Evolutionary conservation across 2,888 invertebrate species (phyloP).

Genomic region (Imbricaverruca yamaguchii): DNA sequence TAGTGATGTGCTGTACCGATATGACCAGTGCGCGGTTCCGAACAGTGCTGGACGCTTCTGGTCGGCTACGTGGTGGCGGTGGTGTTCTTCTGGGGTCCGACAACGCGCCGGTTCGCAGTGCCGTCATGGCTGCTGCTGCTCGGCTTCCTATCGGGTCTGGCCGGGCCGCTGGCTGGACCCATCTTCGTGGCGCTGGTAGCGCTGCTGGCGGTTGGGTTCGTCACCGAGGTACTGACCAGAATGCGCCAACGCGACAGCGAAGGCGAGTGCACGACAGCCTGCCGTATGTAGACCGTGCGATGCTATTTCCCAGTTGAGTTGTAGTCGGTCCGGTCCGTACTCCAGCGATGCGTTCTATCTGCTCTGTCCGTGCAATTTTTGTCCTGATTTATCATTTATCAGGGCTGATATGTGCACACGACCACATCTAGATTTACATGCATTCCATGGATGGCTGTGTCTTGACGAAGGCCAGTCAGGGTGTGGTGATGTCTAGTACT

Average conservation of each 20-base stretch:
- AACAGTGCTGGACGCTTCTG: constrained; percentile 58
- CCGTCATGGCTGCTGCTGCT: constrained; percentile 71
- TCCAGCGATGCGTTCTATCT: too few species aligned
- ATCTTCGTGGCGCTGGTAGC: constrained; percentile 60
- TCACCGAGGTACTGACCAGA: constrained; percentile 51
- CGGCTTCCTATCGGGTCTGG: constrained; percentile 63
- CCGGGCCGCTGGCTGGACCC: constrained; percentile 68
- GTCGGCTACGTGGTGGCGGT: constrained; percentile 62
- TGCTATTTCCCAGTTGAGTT: too few species aligned
- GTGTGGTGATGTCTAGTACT: too few species aligned
- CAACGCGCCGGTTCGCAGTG: constrained; percentile 57
- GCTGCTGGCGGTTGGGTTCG: constrained; percentile 58
- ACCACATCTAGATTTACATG: too few species aligned
- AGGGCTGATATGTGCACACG: too few species aligned
- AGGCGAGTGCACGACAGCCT: constrained; percentile 23
- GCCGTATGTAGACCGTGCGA: background rate
- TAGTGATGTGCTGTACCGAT: too few species aligned
- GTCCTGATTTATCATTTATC: too few species aligned
- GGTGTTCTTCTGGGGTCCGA: constrained; percentile 65
- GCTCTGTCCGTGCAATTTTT: too few species aligned
- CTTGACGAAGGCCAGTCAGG: too few species aligned
- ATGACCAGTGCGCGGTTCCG: background rate
- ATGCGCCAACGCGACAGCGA: constrained; percentile 40
- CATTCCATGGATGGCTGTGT: too few species aligned
- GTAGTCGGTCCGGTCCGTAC: too few species aligned